phyloP scores from a whole-genome alignment of 2,888 invertebrate genomes.

The Idaea biselata region DNA sequence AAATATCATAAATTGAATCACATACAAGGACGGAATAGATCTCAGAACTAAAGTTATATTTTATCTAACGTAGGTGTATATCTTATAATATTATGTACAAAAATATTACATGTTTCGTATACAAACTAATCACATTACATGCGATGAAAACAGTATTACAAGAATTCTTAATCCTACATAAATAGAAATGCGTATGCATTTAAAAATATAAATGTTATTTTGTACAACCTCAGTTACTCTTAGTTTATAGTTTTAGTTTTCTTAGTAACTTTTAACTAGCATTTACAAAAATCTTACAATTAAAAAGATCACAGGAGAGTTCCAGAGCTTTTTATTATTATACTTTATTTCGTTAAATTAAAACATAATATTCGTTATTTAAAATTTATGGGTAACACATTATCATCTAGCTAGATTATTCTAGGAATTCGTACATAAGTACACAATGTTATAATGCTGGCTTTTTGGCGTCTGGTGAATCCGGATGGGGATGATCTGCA shows the following conservation, averaged over 20 bases:
- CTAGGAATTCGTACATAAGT: constrained; percentile 13
- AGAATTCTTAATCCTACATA: constrained; percentile 5
- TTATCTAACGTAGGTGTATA: constrained; percentile 2
- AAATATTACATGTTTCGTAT: constrained; percentile 33
- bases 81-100: constrained; percentile 27
- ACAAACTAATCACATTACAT: constrained; percentile 41
- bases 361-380: constrained; percentile 23
- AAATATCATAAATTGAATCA: background rate
- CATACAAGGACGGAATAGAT: constrained; percentile 19
- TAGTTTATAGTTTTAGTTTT: constrained; percentile 43
- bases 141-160: constrained; percentile 28
- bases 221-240: constrained; percentile 35
- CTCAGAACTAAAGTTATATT: background rate
- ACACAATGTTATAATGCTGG: constrained; percentile 67
- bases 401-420: constrained; percentile 44
- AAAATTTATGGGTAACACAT: constrained; percentile 56
- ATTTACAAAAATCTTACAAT: constrained; percentile 58
- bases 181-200: background rate
- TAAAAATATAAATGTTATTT: constrained; percentile 29
- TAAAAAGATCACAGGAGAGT: constrained; percentile 79
- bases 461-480: constrained; percentile 76
- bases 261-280: constrained; percentile 41
- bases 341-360: constrained; percentile 34
- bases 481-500: constrained; percentile 73
- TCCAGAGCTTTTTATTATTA: constrained; percentile 69